Percentiles rank a stretch among this genome's conserved stretches.
phyloP scores from a whole-genome alignment of 2,113 vertebrate species.

The Carettochelys insculpta region DNA sequence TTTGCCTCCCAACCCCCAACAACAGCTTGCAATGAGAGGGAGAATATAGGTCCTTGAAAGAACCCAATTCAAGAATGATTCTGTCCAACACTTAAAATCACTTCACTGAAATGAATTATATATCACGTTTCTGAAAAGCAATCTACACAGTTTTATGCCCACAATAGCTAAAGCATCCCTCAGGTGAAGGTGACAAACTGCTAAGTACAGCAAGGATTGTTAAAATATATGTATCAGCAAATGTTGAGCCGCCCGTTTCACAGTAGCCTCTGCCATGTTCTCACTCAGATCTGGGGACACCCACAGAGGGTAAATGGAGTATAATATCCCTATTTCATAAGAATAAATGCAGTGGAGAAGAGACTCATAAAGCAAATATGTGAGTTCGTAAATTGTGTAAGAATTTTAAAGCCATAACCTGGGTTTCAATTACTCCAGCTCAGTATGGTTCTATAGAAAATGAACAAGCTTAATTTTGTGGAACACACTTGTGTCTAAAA shows the following conservation, averaged over 20 bases:
- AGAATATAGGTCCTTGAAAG: not conserved
- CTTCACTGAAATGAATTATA: not conserved
- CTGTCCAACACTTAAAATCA: not conserved
- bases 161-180: not conserved
- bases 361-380: not conserved
- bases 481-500: not conserved
- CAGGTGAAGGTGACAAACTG: not conserved
- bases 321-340: not conserved
- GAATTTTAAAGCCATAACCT: not conserved
- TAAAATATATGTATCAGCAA: not conserved
- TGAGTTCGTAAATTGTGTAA: not conserved
- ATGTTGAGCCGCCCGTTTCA: not conserved
- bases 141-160: not conserved
- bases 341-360: not conserved
- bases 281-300: not conserved
- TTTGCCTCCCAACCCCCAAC: not conserved
- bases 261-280: not conserved
- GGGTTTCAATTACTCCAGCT: not conserved
- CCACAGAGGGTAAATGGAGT: not conserved
- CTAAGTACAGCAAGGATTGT: not conserved
- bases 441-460: not conserved
- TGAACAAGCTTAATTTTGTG: not conserved
- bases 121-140: not conserved
- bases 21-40: not conserved
- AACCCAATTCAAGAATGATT: not conserved